These are phyloP conservation scores for Triplophysa tibetana DNA, from an alignment of 2,113 vertebrate species.

Conservation along the genomic window DNA sequence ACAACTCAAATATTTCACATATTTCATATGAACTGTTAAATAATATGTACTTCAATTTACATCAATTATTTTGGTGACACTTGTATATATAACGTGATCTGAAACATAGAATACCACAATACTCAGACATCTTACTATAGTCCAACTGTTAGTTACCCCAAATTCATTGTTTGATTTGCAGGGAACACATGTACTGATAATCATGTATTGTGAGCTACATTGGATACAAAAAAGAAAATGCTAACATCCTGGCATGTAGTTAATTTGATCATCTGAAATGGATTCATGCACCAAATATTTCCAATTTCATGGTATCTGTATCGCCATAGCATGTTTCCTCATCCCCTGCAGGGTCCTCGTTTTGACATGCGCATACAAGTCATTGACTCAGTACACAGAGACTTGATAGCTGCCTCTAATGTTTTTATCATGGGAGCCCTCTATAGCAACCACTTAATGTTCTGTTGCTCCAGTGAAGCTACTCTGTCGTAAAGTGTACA, in stretches of 20 bases:
- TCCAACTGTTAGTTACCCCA: no score
- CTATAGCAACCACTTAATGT: constrained; percentile 35
- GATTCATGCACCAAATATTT: constrained; percentile 22
- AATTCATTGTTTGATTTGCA: no score
- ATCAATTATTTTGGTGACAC: no score
- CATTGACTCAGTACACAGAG: constrained; percentile 9
- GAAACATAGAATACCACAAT: no score
- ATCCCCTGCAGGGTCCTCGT: not conserved
- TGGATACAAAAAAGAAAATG: not conserved
- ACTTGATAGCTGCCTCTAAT: not conserved
- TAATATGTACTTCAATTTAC: no score
- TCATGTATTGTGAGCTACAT: not conserved
- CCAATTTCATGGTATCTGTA: constrained; percentile 13
- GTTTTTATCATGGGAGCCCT: constrained; percentile 17
- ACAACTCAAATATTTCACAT: no score
- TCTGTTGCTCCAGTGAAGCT: constrained; percentile 34
- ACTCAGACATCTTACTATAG: no score
- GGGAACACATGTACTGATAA: no score
- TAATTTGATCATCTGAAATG: not conserved
- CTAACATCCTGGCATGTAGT: not conserved
- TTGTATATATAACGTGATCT: not conserved
- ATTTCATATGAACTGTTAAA: no score
- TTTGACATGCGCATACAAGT: not conserved
- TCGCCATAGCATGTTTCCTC: not conserved
- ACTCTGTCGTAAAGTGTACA: constrained; percentile 11